Evolutionary conservation across 2,888 invertebrate species (phyloP), one percentile per base, ranked within the genome.

Genomic region (Anthrax anthrax): DNA sequence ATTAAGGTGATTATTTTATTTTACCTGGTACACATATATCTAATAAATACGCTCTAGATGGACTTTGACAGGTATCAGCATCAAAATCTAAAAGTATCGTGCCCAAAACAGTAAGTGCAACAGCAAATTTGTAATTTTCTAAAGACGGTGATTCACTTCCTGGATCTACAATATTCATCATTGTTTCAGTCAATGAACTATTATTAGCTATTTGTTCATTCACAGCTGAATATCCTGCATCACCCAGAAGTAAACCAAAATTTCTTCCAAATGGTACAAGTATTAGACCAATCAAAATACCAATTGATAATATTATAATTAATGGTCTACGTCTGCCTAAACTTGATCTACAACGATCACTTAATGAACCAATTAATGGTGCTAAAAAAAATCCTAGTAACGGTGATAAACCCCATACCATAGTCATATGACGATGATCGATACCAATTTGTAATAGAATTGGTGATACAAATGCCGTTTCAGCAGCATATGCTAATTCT

Each of bases 381-480:
- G 67, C 61, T 2, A 69, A 46, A 47, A 70, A 67, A 52, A 70
- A 68, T 2, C 69, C 70, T 18, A 70, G 51, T 18, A 69, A 32
- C 0, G 70, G 69, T 23, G 70, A 69, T 17, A 70, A 40, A 8
- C 66, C 67, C 70, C 70, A 70, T 13, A 69, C 66, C 63, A 69
- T 62, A 14, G 77, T 75, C 75, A 78, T 78, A 51, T 73, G 70
- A 18, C 71, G 63, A 52, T 77, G 75, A 39, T 73, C 72, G n/a
- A 80, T 69, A 6, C 79, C 73, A 40, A 78, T 71, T 55, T 75
- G 72, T 3, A 79, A 65, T 6, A 80, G 64, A 39, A 76, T 77
- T 9, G 79, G 79, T 13, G 75, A 76, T 0, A 79, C 78, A 55
- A 79, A 78, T 1, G 78, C 78, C 2, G 79, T 80, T 61, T 80